Base-by-base conservation (phyloP, 2,113 vertebrate species). In the Hemiprocne comata region DNA sequence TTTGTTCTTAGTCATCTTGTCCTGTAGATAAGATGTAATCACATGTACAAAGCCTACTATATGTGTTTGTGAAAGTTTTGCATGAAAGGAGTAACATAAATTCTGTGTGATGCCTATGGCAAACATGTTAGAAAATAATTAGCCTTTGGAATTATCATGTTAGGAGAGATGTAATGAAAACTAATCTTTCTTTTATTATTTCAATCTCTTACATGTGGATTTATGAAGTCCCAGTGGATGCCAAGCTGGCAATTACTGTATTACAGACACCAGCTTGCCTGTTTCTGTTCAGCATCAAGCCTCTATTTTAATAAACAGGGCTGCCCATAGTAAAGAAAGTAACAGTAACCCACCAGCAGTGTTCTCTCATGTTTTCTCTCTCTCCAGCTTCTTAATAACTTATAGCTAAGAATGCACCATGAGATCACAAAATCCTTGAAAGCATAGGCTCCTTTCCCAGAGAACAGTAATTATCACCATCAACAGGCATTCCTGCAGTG, bases 51-150 rank as follows among this genome's bases (percentile, higher is more conserved):
- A 70, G 51, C 60, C 80, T 87, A 40, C 29, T 60, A 58, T 72
- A 38, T 11, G n/a, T 84, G 31, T 89, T 88, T 67, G 36, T 85
- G 61, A 84, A 44, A 70, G 15, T 50, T 38, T 87, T 81, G 55
- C 17, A 58, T 86, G 67, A 34, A 88, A 74, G 24, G 79, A 46
- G 28, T 66, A 40, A 33, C 17, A 36, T 71, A 66, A 84, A 90
- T 79, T 82, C 60, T 54, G 60, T 55, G 38, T 17, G 3, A 77
- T 51, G 61, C 53, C 42, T 74, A 2, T 87, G 51, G 77, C 42
- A 89, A 90, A 83, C 23, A 18, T 6, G 3, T 66, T 84, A 77
- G 69, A 89, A 94, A 95, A 89, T 61, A 87, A 85, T 74, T 87
- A 53, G 34, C 38, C 55, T 48, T 71, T 89, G 55, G 71, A 81